phyloP scores from a whole-genome alignment of 1,140 invertebrate genomes.

The Drosophila punjabiensis region DNA sequence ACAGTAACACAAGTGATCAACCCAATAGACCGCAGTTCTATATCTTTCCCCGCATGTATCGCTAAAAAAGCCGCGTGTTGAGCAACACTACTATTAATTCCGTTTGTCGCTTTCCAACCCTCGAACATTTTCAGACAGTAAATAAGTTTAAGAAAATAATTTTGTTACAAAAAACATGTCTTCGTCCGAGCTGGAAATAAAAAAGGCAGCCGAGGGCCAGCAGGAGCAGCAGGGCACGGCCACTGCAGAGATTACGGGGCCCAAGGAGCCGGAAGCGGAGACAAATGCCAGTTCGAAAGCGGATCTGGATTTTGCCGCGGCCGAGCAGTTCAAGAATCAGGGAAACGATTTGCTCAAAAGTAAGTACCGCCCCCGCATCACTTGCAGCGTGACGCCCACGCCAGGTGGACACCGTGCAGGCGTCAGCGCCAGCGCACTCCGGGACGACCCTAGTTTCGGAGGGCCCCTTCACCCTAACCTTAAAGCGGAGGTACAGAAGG shows the following conservation, averaged over 20 bases:
- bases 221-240: conserved; percentile 29
- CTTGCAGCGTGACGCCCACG: neutral
- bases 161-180: conserved; percentile 69
- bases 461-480: conserved; percentile 61
- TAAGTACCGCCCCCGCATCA: conserved; percentile 85
- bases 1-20: neutral
- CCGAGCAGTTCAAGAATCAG: conserved; percentile 92
- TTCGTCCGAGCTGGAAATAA: conserved; percentile 64
- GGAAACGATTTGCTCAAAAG: conserved; percentile 95
- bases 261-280: conserved; percentile 51
- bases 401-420: neutral
- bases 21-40: neutral
- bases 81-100: conserved; percentile 37
- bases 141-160: conserved; percentile 74
- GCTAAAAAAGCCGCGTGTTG: conserved; percentile 51
- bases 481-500: conserved; percentile 46
- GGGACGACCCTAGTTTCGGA: conserved; percentile 14
- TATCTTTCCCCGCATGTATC: neutral
- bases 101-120: conserved; percentile 58
- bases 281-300: conserved; percentile 42
- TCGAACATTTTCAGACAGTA: conserved; percentile 70
- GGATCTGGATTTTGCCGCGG: conserved; percentile 84
- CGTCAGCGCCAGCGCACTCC: conserved; percentile 1
- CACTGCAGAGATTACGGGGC: conserved; percentile 42
- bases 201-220: conserved; percentile 55